Base-by-base conservation (phyloP, 2,797 vertebrate species). In the Thripadectes ignobilis region DNA sequence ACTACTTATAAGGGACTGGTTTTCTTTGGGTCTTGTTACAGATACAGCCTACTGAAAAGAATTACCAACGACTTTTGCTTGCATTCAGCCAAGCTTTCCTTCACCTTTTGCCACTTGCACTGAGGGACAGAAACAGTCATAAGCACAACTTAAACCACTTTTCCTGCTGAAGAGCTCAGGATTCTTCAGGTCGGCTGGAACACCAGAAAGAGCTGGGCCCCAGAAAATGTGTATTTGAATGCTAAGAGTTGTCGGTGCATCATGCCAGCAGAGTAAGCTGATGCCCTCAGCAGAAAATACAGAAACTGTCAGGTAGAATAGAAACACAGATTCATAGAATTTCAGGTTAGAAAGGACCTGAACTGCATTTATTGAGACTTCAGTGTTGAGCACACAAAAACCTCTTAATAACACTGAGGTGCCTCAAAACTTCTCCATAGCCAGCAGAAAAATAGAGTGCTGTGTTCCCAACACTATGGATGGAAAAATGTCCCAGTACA, bases 401-500 rank as follows among this genome's bases (percentile, higher is more conserved):
- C 14, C 27, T 59, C 51, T 73, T 65, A 67, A 93, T 93, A 66
- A 71, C 59, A 49, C 39, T 58, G n/a, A 92, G 9, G 36, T 89
- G 32, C 74, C 93, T 95, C 90, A 92, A 97, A 95, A 58, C 16
- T 57, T 23, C 54, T 76, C 75, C 97, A 89, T 96, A 98, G 97
- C 97, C 97, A 98, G 88, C 86, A 97, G 91, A 93, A 97, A 95
- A 97, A 97, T 79, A 95, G 78, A 88, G 59, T 82, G 59, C 92
- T 89, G 68, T 97, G 97, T 98, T 98, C 97, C 98, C 97, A 98
- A 97, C 96, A 96, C 96, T 97, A 97, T 81, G 74, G 97, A 96
- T 94, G 97, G 95, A 98, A 97, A 97, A 96, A 84, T 41, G 73
- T 97, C 94, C 89, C 95, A 96, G 97, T 93, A 90, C 84, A 97